Evolutionary conservation across 2,797 vertebrate genomes (phyloP).

Genomic region (Syncerus caffer): DNA sequence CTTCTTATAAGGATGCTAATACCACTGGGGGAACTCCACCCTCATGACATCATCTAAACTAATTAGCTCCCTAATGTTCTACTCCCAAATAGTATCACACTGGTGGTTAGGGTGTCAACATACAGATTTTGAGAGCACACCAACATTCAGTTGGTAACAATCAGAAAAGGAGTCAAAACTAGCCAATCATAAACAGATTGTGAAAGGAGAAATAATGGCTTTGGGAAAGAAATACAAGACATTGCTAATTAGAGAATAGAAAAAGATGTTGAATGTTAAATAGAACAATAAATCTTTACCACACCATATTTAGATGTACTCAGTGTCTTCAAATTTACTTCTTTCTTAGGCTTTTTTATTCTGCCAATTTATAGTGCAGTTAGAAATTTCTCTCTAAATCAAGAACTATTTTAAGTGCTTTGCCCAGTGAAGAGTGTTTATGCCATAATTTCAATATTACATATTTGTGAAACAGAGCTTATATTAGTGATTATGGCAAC

Average conservation of each 20-base stretch:
- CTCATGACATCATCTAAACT: not conserved
- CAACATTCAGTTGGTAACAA: not conserved
- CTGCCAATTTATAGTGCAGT: not conserved
- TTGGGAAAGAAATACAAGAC: not conserved
- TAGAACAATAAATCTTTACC: not conserved
- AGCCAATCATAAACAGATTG: not conserved
- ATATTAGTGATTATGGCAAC: constrained; percentile 19
- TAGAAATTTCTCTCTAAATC: constrained; percentile 26
- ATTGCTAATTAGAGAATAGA: not conserved
- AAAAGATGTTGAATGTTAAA: not conserved
- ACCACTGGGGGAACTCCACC: not conserved
- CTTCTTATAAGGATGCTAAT: not conserved
- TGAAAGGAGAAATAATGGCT: not conserved
- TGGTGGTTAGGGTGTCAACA: not conserved
- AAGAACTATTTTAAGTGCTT: not conserved
- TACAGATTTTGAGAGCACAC: not conserved
- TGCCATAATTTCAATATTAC: not conserved
- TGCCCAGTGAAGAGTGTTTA: not conserved
- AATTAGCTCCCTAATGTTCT: not conserved
- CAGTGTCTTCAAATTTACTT: not conserved
- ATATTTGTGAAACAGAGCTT: constrained; percentile 30
- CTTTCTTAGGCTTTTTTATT: not conserved
- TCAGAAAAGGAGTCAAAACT: not conserved
- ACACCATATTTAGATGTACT: not conserved
- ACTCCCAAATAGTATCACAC: not conserved